Evolutionary conservation across 2,888 invertebrate species (phyloP).

Genomic region (Phalera bucephala): DNA sequence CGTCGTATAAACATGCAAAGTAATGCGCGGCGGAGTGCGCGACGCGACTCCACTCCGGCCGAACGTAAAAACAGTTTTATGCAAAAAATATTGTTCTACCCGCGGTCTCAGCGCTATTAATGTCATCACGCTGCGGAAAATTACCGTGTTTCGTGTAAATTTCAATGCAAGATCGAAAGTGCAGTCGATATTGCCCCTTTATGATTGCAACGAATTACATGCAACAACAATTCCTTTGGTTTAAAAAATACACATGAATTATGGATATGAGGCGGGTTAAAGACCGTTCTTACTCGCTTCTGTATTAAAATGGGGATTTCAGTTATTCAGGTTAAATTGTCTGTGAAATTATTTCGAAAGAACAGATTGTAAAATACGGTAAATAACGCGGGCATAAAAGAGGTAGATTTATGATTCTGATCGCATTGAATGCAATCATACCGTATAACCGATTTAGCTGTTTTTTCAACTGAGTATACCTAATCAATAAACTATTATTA

Average conservation of each 20-base stretch:
- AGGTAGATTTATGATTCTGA: slow-evolving; percentile 23
- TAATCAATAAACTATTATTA: slow-evolving; percentile 21
- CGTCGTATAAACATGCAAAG: slow-evolving; percentile 53
- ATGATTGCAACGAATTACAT: slow-evolving; percentile 54
- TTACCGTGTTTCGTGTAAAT: slow-evolving; percentile 74
- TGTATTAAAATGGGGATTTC: slow-evolving; percentile 51
- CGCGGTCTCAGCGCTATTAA: slow-evolving; percentile 61
- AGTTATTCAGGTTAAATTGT: slow-evolving; percentile 62
- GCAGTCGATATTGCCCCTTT: slow-evolving; percentile 48
- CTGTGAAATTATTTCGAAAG: slow-evolving; percentile 54
- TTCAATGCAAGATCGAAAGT: slow-evolving; percentile 71
- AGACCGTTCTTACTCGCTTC: slow-evolving; percentile 51
- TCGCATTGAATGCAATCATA: slow-evolving; percentile 26
- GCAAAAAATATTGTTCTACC: slow-evolving; percentile 64
- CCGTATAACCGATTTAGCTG: slow-evolving; percentile 12
- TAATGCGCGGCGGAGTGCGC: slow-evolving; percentile 44
- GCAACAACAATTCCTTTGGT: slow-evolving; percentile 47
- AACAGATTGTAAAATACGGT: slow-evolving; percentile 27
- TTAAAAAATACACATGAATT: slow-evolving; percentile 62
- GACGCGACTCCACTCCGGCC: slow-evolving; percentile 36
- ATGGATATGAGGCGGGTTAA: slow-evolving; percentile 56
- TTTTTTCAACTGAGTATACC: slow-evolving; percentile 17
- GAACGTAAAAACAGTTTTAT: slow-evolving; percentile 59
- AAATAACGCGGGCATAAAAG: slow-evolving; percentile 25
- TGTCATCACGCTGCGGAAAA: slow-evolving; percentile 75